Conservation (phyloP, 1,140 invertebrate genomes). For the Temnothorax longispinosus region DNA sequence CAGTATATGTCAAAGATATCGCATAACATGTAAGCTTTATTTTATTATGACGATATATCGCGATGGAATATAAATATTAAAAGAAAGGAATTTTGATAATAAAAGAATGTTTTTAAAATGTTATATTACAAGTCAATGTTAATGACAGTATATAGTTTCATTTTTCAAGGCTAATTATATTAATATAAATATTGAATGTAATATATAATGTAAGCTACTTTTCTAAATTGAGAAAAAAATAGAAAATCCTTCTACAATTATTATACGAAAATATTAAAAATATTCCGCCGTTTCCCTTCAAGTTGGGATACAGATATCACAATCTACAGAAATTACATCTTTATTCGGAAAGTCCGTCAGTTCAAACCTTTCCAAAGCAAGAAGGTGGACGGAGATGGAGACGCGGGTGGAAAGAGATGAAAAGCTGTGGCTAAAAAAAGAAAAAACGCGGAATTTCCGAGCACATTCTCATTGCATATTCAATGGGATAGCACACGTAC, state of each 20-base stretch:
- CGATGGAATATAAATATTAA: neutral
- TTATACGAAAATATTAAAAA: neutral
- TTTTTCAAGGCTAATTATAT: neutral
- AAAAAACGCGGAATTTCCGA: constrained; percentile 31
- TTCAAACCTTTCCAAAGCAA: constrained; percentile 8
- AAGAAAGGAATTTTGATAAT: neutral
- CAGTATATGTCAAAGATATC: neutral
- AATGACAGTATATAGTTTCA: neutral
- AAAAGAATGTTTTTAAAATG: neutral
- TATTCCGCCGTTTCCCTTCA: neutral
- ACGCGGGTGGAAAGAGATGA: constrained; percentile 17
- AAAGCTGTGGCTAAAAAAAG: constrained; percentile 19
- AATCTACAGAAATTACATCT: constrained; percentile 50
- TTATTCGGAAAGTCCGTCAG: constrained; percentile 8
- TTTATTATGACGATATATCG: neutral
- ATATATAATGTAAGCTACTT: neutral
- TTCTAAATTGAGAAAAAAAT: neutral
- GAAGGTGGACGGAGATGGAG: neutral
- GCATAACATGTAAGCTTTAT: neutral
- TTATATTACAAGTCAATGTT: neutral
- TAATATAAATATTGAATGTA: neutral
- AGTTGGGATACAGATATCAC: neutral
- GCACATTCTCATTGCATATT: constrained; percentile 61
- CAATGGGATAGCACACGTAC: constrained; percentile 52
- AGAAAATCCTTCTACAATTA: neutral